Conservation (phyloP, 1,140 invertebrate genomes). For the Leptestheria dahalacensis region DNA sequence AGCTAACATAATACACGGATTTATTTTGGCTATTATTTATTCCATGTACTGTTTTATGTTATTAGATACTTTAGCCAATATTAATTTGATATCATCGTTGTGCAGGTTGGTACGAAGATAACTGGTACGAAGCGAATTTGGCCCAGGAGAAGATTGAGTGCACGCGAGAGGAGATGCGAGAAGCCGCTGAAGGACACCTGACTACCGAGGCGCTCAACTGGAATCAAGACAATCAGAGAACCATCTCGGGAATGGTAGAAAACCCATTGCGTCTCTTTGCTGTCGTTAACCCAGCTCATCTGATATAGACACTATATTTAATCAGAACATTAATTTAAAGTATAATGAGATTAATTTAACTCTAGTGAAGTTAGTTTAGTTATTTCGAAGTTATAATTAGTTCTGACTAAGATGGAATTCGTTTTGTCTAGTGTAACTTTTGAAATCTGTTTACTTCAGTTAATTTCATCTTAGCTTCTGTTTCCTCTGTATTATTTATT, state of each 20-base stretch:
- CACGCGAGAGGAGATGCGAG: slow-evolving; percentile 77
- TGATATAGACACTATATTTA: too few relatives aligned
- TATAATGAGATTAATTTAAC: too few relatives aligned
- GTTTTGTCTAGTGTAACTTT: too few relatives aligned
- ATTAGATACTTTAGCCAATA: background rate
- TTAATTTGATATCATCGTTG: background rate
- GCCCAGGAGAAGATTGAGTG: slow-evolving; percentile 81
- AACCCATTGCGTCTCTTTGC: too few relatives aligned
- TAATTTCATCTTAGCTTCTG: too few relatives aligned
- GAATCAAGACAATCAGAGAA: slow-evolving; percentile 84
- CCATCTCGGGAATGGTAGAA: slow-evolving; percentile 76
- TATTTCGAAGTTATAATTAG: too few relatives aligned
- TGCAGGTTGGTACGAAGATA: slow-evolving; percentile 93
- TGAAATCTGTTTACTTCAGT: too few relatives aligned
- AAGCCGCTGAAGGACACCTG: slow-evolving; percentile 88
- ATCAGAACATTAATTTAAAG: too few relatives aligned
- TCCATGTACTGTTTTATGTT: background rate
- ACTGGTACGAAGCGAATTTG: slow-evolving; percentile 89
- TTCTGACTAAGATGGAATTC: too few relatives aligned
- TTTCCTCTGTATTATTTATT: background rate
- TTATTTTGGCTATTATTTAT: background rate
- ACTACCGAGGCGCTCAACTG: slow-evolving; percentile 98
- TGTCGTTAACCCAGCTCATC: too few relatives aligned
- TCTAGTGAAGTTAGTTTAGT: too few relatives aligned
- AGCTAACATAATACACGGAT: too few relatives aligned